phyloP scores from a whole-genome alignment of 2,113 vertebrate species.

The Thermophis baileyi region DNA sequence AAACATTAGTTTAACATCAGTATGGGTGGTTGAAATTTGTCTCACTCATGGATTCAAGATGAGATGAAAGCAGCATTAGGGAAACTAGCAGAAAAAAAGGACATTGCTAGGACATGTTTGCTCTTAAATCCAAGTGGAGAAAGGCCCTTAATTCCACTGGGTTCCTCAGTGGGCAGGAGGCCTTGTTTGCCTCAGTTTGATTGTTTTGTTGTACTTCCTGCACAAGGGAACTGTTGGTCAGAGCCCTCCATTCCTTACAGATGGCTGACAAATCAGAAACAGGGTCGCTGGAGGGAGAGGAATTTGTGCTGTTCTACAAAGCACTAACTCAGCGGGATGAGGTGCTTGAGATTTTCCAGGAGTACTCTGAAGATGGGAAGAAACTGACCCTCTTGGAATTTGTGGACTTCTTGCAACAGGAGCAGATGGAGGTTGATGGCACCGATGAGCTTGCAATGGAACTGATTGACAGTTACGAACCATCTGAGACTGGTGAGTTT shows the following conservation, averaged over 20 bases:
- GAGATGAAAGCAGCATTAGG: neutral
- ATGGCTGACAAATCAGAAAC: conserved; percentile 83
- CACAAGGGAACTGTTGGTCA: neutral
- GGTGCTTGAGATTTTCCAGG: conserved; percentile 82
- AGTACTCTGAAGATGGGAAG: conserved; percentile 84
- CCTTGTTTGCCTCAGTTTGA: neutral
- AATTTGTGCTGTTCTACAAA: conserved; percentile 94
- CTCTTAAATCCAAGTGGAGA: neutral
- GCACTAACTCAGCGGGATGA: conserved; percentile 87
- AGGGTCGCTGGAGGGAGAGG: conserved; percentile 80
- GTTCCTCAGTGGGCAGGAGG: neutral
- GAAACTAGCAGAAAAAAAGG: neutral
- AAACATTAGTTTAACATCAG: neutral
- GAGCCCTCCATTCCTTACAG: conserved; percentile 62
- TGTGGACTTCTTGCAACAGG: conserved; percentile 79
- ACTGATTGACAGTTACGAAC: conserved; percentile 83
- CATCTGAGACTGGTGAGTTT: conserved; percentile 81
- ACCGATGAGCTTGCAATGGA: conserved; percentile 76
- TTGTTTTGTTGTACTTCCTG: neutral
- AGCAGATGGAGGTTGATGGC: conserved; percentile 77
- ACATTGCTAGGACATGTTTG: neutral
- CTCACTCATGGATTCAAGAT: neutral
- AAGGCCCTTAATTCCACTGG: neutral
- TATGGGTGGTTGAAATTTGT: neutral
- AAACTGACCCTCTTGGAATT: conserved; percentile 84